Conservation (phyloP, 2,113 vertebrate species). For the Cranoglanis bouderius region DNA sequence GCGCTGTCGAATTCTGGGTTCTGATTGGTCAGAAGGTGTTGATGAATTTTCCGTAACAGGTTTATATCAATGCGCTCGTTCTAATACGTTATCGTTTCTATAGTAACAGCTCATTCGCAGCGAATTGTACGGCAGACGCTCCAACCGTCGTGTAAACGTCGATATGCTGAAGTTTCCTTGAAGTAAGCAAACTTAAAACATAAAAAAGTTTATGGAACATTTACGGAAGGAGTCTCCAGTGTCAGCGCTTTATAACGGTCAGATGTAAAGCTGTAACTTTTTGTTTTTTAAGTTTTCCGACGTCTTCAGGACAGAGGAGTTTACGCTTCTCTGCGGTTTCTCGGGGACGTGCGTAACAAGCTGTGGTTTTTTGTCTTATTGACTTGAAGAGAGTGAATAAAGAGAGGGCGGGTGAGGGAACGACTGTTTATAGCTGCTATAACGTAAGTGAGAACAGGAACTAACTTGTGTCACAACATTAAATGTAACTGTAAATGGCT, state of each 20-base stretch:
- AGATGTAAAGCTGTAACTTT: background rate
- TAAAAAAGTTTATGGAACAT: background rate
- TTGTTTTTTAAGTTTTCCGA: too few relatives aligned
- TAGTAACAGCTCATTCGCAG: background rate
- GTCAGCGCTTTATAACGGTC: background rate
- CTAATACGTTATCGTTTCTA: background rate
- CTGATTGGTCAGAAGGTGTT: background rate
- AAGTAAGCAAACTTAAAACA: background rate
- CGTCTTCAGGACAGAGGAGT: too few relatives aligned
- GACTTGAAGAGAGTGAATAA: too few relatives aligned
- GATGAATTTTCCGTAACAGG: background rate
- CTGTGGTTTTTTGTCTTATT: too few relatives aligned
- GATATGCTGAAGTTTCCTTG: background rate
- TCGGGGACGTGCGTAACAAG: too few relatives aligned
- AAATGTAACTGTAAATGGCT: background rate
- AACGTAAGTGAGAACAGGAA: background rate
- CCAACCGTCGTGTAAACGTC: background rate
- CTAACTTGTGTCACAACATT: background rate
- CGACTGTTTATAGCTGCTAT: background rate
- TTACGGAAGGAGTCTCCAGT: background rate
- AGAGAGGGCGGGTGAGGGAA: too few relatives aligned
- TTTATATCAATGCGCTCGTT: background rate
- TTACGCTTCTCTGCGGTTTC: too few relatives aligned
- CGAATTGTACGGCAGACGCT: background rate
- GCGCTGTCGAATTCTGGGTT: background rate